Conservation (phyloP, 2,113 vertebrate species). For the Tenrec ecaudatus region DNA sequence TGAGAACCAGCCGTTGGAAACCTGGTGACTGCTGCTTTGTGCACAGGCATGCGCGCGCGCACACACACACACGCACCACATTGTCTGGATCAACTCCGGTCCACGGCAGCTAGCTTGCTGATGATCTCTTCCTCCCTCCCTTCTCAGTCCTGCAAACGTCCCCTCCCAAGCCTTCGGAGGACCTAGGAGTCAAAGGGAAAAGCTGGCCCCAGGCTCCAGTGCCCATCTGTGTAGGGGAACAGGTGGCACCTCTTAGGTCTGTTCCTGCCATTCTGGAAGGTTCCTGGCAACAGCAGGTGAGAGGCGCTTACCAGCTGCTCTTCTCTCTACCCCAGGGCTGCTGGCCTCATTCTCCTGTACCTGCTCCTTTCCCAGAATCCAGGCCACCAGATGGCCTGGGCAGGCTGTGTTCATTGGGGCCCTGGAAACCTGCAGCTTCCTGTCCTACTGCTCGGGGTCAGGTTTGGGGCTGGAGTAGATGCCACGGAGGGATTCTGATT, state of each 20-base stretch:
- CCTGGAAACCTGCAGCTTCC: slow-evolving; percentile 65
- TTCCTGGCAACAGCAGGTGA: slow-evolving; percentile 63
- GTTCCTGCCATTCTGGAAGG: neutral
- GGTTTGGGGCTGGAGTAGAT: slow-evolving; percentile 40
- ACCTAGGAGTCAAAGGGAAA: neutral
- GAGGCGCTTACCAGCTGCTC: slow-evolving; percentile 65
- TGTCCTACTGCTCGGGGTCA: slow-evolving; percentile 45
- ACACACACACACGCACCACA: too few relatives aligned
- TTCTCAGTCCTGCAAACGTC: too few relatives aligned
- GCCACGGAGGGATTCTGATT: neutral
- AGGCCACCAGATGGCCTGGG: slow-evolving; percentile 86
- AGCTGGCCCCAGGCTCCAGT: neutral
- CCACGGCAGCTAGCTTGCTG: neutral
- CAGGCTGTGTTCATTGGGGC: slow-evolving; percentile 74
- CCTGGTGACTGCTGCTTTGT: too few relatives aligned
- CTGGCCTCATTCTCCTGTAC: slow-evolving; percentile 61
- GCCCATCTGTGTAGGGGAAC: neutral
- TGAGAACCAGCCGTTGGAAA: neutral
- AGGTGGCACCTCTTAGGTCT: neutral
- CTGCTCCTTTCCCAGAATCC: slow-evolving; percentile 75
- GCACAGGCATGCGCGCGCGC: too few relatives aligned
- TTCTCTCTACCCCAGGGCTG: slow-evolving; percentile 65
- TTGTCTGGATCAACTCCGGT: neutral
- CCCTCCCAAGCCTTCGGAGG: neutral
- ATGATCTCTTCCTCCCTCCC: neutral